These are phyloP conservation scores for Cherax destructor DNA, from an alignment of 1,140 invertebrate genomes.

Conservation along the genomic window DNA sequence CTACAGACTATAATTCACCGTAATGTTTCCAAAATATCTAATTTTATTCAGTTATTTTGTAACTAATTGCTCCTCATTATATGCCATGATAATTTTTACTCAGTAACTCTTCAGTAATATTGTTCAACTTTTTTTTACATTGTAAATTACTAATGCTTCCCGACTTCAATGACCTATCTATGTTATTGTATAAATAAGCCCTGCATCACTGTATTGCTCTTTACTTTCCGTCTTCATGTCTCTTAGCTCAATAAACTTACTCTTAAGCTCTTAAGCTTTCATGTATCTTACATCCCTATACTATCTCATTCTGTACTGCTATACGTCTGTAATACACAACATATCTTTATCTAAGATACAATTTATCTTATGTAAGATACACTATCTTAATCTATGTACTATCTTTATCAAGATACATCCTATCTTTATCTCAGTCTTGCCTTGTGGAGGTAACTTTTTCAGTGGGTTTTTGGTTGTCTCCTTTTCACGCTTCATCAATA, in stretches of 20 bases:
- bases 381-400: no score
- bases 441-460: no score
- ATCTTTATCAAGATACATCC: background rate
- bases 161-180: background rate
- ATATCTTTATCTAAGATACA: background rate
- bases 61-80: no score
- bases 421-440: background rate
- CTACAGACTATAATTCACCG: background rate
- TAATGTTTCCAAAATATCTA: background rate
- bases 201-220: background rate
- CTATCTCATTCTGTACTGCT: background rate
- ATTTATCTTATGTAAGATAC: no score
- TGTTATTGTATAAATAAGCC: background rate
- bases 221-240: background rate
- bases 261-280: background rate
- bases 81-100: no score
- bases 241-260: background rate
- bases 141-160: background rate
- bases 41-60: no score
- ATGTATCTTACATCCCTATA: background rate
- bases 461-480: no score
- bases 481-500: background rate
- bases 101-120: background rate
- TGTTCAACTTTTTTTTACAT: background rate
- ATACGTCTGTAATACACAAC: background rate